These are phyloP conservation scores for Aphelinus atriplicis DNA, from an alignment of 1,140 invertebrate genomes.

Conservation along the genomic window DNA sequence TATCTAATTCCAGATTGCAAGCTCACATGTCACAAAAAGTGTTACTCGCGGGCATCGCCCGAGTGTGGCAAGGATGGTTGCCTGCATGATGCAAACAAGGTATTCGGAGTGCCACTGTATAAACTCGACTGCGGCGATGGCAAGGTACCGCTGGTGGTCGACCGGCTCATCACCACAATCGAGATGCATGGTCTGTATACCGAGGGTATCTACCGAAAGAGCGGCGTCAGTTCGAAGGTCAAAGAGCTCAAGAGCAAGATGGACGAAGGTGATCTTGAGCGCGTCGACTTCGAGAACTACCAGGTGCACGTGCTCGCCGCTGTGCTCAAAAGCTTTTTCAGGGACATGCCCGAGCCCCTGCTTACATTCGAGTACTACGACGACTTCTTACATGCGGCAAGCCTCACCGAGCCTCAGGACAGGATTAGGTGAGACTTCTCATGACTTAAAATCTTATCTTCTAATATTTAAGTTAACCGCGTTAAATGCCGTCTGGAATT, in stretches of 20 bases:
- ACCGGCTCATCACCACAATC: constrained; percentile 87
- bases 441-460: not conserved
- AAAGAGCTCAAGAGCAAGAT: constrained; percentile 78
- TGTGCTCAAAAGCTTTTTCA: constrained; percentile 90
- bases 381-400: constrained; percentile 89
- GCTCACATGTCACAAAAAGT: constrained; percentile 94
- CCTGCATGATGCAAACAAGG: constrained; percentile 67
- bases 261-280: constrained; percentile 77
- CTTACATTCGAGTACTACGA: constrained; percentile 94
- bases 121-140: constrained; percentile 79
- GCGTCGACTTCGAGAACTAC: constrained; percentile 76
- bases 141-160: constrained; percentile 86
- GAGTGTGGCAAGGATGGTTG: constrained; percentile 71
- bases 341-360: constrained; percentile 92
- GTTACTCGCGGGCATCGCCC: constrained; percentile 76
- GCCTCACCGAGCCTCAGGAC: constrained; percentile 84
- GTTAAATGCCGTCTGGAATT: not conserved
- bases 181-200: constrained; percentile 92
- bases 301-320: constrained; percentile 90
- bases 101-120: constrained; percentile 82
- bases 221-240: constrained; percentile 85
- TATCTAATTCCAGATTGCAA: constrained; percentile 81
- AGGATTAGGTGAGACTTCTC: constrained; percentile 65
- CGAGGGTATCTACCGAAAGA: constrained; percentile 93
- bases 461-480: not conserved